phyloP scores from a whole-genome alignment of 2,113 vertebrate genomes.

The Etia nguti region DNA sequence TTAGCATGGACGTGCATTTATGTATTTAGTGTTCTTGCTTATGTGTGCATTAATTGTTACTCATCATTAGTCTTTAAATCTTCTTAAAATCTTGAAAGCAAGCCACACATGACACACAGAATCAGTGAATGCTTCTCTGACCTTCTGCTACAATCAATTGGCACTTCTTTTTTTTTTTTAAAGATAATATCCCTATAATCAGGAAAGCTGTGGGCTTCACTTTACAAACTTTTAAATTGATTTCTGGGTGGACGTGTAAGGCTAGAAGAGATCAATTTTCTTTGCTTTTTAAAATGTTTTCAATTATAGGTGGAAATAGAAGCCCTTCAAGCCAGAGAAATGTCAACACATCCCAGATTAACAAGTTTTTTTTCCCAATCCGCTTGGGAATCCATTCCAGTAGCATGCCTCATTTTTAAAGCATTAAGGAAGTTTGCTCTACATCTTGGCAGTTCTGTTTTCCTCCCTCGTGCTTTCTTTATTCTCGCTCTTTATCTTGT shows the following conservation, averaged over 20 bases:
- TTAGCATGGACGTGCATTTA: not conserved
- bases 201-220: conserved; percentile 14
- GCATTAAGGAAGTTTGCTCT: conserved; percentile 3
- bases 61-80: not conserved
- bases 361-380: not conserved
- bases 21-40: not conserved
- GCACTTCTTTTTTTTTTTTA: conserved; percentile 6
- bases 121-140: conserved; percentile 12
- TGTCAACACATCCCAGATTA: conserved; percentile 49
- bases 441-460: not conserved
- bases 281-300: conserved; percentile 33
- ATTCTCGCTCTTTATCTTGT: not conserved
- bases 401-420: conserved; percentile 16
- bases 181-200: conserved; percentile 45
- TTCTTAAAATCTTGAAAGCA: not conserved
- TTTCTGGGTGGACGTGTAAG: not conserved
- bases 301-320: conserved; percentile 40
- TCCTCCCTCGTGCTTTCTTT: conserved; percentile 17
- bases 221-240: not conserved
- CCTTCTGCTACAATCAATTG: conserved; percentile 29
- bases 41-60: not conserved
- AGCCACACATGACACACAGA: not conserved
- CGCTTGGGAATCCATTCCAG: conserved; percentile 15
- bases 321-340: conserved; percentile 34
- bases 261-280: conserved; percentile 7